phyloP scores from a whole-genome alignment of 2,888 invertebrate species.

The Rotaria macrura region DNA sequence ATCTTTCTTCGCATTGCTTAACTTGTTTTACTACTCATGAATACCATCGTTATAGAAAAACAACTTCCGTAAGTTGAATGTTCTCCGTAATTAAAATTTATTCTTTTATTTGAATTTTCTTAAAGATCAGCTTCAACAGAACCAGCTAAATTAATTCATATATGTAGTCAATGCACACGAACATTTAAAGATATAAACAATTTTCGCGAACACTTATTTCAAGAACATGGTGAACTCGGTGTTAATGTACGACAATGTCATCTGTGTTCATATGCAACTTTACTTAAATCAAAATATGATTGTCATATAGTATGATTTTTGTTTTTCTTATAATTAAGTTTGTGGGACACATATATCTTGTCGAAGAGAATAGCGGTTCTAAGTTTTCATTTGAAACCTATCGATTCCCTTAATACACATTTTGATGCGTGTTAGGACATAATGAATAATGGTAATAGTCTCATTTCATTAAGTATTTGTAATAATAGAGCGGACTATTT shows the following conservation, averaged over 20 bases:
- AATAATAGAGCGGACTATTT: no score
- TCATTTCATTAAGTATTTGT: no score
- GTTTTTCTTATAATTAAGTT: background rate
- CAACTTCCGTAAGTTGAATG: background rate
- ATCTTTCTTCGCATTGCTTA: background rate
- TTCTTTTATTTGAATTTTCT: background rate
- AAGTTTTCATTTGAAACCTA: no score
- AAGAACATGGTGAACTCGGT: slow-evolving; percentile 24
- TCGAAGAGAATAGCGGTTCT: no score
- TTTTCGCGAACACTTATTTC: slow-evolving; percentile 29
- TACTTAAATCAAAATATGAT: slow-evolving; percentile 31
- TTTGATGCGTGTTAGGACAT: no score
- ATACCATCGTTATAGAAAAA: background rate
- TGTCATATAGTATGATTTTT: slow-evolving; percentile 21
- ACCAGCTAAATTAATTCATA: slow-evolving; percentile 1
- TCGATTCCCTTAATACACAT: no score
- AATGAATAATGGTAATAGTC: no score
- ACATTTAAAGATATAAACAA: slow-evolving; percentile 33
- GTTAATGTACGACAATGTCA: slow-evolving; percentile 26
- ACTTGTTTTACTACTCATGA: background rate
- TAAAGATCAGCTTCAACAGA: background rate
- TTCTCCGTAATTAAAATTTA: background rate
- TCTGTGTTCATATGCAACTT: slow-evolving; percentile 28
- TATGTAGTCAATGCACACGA: slow-evolving; percentile 25
- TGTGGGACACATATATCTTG: no score